Conservation (phyloP, 2,797 vertebrate species). For the Lithobates sylvaticus region DNA sequence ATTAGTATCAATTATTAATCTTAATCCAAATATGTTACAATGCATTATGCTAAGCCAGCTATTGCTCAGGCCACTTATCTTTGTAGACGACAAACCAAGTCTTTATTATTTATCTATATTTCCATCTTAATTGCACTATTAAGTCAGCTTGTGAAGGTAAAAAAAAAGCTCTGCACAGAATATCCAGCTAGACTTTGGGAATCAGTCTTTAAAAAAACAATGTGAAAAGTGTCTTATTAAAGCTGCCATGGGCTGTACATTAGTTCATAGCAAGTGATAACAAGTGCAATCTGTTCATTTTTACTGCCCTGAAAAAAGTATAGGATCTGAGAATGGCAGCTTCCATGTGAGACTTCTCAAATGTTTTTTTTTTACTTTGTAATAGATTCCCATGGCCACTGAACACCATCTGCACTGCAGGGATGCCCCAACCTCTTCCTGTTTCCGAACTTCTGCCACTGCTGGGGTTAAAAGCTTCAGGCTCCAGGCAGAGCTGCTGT, state of each 20-base stretch:
- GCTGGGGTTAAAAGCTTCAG: too few species aligned
- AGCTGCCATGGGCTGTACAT: background rate
- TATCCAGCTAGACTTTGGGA: background rate
- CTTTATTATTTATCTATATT: slow-evolving; percentile 8
- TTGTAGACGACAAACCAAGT: slow-evolving; percentile 20
- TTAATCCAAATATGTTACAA: slow-evolving; percentile 9
- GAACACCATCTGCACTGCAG: too few species aligned
- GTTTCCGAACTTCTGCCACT: too few species aligned
- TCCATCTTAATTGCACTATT: background rate
- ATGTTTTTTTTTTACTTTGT: too few species aligned
- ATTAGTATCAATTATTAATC: slow-evolving; percentile 55
- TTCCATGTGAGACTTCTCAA: too few species aligned
- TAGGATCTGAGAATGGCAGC: too few species aligned
- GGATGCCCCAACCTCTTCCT: too few species aligned
- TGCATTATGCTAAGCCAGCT: slow-evolving; percentile 21
- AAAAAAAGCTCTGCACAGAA: background rate
- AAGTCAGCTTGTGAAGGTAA: slow-evolving; percentile 10
- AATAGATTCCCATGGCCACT: too few species aligned
- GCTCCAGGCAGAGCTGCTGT: too few species aligned
- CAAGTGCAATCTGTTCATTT: too few species aligned
- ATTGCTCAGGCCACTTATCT: slow-evolving; percentile 6
- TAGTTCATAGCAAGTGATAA: too few species aligned
- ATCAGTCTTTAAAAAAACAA: background rate
- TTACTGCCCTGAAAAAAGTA: too few species aligned
- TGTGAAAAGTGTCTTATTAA: background rate